Percentiles rank a stretch among this genome's conserved stretches.
These are phyloP conservation scores for Frankliniella fusca DNA, from an alignment of 2,888 invertebrate genomes.

Conservation along the genomic window DNA sequence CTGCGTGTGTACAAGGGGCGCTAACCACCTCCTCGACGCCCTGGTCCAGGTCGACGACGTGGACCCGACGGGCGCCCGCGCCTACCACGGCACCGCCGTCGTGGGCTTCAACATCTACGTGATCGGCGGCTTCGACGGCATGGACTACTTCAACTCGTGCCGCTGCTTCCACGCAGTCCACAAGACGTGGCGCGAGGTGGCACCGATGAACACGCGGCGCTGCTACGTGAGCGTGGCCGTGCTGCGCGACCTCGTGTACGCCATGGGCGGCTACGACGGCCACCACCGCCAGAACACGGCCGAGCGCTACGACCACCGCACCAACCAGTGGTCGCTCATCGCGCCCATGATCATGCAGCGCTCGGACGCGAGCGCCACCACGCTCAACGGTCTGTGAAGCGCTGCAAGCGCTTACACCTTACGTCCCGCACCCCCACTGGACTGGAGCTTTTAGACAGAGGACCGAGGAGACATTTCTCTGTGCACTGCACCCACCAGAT, in stretches of 20 bases:
- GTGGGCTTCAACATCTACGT: conserved; percentile 80
- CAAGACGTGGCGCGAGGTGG: conserved; percentile 73
- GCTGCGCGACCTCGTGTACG: conserved; percentile 71
- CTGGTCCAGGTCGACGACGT: conserved; percentile 80
- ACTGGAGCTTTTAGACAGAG: background rate
- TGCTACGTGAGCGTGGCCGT: conserved; percentile 85
- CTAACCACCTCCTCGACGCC: conserved; percentile 67
- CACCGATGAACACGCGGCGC: conserved; percentile 70
- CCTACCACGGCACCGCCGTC: conserved; percentile 91
- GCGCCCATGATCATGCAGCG: conserved; percentile 83
- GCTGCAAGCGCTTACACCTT: background rate
- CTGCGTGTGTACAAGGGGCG: background rate
- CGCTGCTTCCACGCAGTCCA: conserved; percentile 80
- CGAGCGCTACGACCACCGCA: conserved; percentile 75
- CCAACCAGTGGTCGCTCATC: conserved; percentile 85
- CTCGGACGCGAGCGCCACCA: conserved; percentile 88
- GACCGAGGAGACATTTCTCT: background rate
- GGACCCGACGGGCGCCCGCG: conserved; percentile 78
- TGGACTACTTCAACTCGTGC: conserved; percentile 80
- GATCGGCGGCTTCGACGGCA: conserved; percentile 90
- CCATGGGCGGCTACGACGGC: conserved; percentile 85
- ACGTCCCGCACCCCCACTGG: background rate
- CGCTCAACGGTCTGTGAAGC: conserved; percentile 60
- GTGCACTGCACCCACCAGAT: conserved; percentile 49
- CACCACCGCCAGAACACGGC: conserved; percentile 81